phyloP scores from a whole-genome alignment of 2,113 vertebrate species.

The Macroglossus sobrinus region DNA sequence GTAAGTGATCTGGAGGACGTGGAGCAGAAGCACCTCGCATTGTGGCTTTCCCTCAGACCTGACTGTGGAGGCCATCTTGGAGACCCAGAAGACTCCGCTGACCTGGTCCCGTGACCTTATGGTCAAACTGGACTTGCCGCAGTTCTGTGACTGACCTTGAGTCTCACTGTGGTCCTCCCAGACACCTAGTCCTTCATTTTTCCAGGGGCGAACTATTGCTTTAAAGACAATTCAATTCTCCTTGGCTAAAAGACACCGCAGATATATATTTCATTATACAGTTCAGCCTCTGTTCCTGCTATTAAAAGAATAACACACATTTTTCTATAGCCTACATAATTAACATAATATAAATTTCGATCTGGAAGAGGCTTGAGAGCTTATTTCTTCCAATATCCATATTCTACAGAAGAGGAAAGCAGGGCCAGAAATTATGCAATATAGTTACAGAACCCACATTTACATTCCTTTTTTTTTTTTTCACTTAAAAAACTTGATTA shows the following conservation, averaged over 20 bases:
- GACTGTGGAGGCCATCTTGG: background rate
- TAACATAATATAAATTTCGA: background rate
- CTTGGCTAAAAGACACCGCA: background rate
- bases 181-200: background rate
- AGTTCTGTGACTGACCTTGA: background rate
- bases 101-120: background rate
- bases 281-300: background rate
- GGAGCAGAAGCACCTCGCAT: background rate
- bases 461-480: background rate
- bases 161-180: background rate
- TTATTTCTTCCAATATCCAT: background rate
- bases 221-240: background rate
- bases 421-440: background rate
- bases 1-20: fast-evolving
- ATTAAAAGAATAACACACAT: background rate
- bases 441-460: background rate
- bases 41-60: background rate
- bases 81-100: background rate
- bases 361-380: background rate
- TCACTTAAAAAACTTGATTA: background rate
- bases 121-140: background rate
- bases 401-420: background rate
- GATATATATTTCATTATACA: background rate
- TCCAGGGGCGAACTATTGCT: background rate
- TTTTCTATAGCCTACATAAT: background rate